Conservation (phyloP, 92 coral and sea anemone species). For the Pocillopora meandrina region DNA sequence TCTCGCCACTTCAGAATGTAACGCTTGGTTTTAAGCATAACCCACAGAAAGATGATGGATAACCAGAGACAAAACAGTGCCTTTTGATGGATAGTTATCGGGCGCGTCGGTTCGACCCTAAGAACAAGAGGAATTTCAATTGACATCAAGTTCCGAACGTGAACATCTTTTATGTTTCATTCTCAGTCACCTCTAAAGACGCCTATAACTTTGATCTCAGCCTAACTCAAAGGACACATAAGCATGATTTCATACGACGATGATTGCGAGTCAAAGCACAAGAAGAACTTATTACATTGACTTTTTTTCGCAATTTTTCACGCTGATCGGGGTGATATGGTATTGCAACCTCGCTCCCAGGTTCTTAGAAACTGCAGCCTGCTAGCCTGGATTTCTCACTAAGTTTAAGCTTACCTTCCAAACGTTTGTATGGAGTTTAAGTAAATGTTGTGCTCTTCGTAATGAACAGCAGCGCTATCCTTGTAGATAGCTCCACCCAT, state of each 20-base stretch:
- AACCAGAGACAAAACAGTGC: slow-evolving; percentile 92
- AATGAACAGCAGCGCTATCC: slow-evolving; percentile 69
- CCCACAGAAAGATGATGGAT: slow-evolving; percentile 60
- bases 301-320: too few species aligned
- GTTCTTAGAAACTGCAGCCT: neutral
- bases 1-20: slow-evolving; percentile 57
- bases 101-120: slow-evolving; percentile 87
- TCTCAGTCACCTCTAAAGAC: too few species aligned
- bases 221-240: too few species aligned
- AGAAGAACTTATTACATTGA: too few species aligned
- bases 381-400: neutral
- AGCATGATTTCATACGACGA: too few species aligned
- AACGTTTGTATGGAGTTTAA: slow-evolving; percentile 72
- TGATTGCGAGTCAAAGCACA: too few species aligned
- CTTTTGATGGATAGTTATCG: slow-evolving; percentile 93
- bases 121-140: neutral
- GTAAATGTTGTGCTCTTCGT: slow-evolving; percentile 81
- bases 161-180: too few species aligned
- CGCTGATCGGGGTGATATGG: too few species aligned
- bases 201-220: too few species aligned
- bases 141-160: neutral
- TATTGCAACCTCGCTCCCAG: neutral
- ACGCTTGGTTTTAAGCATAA: slow-evolving; percentile 50
- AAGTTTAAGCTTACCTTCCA: slow-evolving; percentile 67
- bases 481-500: slow-evolving; percentile 94